Conservation (phyloP, 2,888 invertebrate species). For the Rotaria socialis region DNA sequence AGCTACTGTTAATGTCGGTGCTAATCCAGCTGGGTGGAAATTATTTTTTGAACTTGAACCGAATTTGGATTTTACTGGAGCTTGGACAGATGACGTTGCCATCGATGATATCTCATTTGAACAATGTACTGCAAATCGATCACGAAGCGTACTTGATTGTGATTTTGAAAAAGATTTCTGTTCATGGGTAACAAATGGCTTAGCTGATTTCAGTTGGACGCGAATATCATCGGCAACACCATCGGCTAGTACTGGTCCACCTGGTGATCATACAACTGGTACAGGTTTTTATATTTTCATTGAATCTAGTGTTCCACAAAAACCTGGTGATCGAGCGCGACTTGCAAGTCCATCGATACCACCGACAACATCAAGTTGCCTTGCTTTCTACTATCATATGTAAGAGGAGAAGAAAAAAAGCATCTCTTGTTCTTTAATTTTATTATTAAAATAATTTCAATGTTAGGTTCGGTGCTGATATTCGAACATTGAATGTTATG, state of each 20-base stretch:
- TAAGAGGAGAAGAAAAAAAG: neutral
- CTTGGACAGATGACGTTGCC: constrained; percentile 33
- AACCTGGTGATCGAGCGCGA: constrained; percentile 47
- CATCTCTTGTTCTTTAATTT: constrained; percentile 19
- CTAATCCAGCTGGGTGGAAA: constrained; percentile 30
- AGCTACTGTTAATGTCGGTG: constrained; percentile 41
- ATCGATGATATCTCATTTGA: constrained; percentile 45
- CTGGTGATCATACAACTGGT: constrained; percentile 47
- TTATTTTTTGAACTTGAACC: constrained; percentile 31
- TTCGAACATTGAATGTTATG: constrained; percentile 40
- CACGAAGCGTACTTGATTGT: constrained; percentile 48
- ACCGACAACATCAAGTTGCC: constrained; percentile 36
- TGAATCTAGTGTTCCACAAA: constrained; percentile 50
- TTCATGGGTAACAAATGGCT: constrained; percentile 50
- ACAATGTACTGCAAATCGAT: constrained; percentile 39
- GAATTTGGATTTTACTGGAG: neutral
- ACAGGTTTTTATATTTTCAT: constrained; percentile 52
- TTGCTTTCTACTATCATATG: constrained; percentile 16
- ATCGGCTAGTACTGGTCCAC: constrained; percentile 47
- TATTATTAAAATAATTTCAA: neutral
- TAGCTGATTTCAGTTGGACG: constrained; percentile 49
- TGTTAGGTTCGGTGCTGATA: constrained; percentile 20
- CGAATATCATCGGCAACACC: constrained; percentile 42
- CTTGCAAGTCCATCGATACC: constrained; percentile 35
- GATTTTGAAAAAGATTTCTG: constrained; percentile 53